Base-by-base conservation (phyloP, 2,113 vertebrate species). In the Halichoeres trimaculatus region DNA sequence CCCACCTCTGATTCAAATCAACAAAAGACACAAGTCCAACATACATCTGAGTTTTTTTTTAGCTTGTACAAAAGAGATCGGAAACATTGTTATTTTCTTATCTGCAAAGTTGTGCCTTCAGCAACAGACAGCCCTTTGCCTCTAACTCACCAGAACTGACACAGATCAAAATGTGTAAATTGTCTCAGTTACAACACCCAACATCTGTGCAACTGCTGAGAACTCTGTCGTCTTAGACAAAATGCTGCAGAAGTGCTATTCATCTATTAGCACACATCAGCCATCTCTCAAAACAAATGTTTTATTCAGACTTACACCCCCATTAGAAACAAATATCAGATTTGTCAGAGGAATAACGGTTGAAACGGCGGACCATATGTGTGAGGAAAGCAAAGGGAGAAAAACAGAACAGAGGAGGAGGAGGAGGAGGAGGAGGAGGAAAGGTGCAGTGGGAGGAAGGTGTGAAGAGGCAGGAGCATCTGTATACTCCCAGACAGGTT, bases 401-500 rank as follows among this genome's bases (percentile, higher is more conserved):
- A 77, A 48, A 63, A 65, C 45, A 70, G 68, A 61, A 72, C 38
- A 59, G 69, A 70, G 75, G 34, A 62, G 69, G 60, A 40, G 56
- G 57, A 54, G 63, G 56, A 59, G 63, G 52, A 58, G 53, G 30
- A 54, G 59, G 56, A 63, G 63, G 52, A 59, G 53, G 45, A 52
- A 8, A 56, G 70, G 52, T 51, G 24, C 62, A 19, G 45, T 50
- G 43, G 52, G 64, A 54, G 62, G 71, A 68, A 76, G 78, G 78
- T 72, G 84, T 70, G 60, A 52, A 65, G 70, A 79, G 73, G 69
- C 69, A 70, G 74, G 65, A 89, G 78, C 85, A 89, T 91, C 79
- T 89, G 89, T 83, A 85, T 59, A 70, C 80, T 85, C 64, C 76
- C 86, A 84, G 90, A 89, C 87, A 88, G 83, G 87, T 92, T 90